Base-by-base conservation (phyloP, 1,140 invertebrate species). In the Drosophila pruinosa region DNA sequence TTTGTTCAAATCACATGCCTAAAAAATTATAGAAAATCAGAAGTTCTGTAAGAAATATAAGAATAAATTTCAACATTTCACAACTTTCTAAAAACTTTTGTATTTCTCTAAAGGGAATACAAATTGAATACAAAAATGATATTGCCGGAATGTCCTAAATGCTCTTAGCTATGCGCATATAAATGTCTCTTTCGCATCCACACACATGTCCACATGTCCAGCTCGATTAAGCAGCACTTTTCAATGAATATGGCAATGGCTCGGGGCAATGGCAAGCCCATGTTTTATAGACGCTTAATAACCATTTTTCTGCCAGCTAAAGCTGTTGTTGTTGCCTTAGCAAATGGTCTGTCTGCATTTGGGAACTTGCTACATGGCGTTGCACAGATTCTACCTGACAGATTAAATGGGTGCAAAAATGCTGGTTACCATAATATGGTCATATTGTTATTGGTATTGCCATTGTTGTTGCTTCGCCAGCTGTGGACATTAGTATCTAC, bases 361-460 rank as follows among this genome's bases (percentile, higher is more conserved):
- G 39, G 38, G 5, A 7, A 41, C 38, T 43, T 57, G 38, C 53
- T n/a, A 62, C 47, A 52, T 58, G 43, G 31, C 17, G 28, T 48
- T 14, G 61, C 61, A 43, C 67, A 43, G 59, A 59, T 65, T 75
- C 41, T 17, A 64, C 54, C 69, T 73, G 80, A 71, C 81, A 85
- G 73, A 77, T 80, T 79, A 74, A 86, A 79, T 80, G 76, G 73
- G 69, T 76, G 58, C 63, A 67, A 68, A 78, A 83, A 73, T 74
- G 70, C 48, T 75, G 75, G 50, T 61, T 65, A 72, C 65, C 58
- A 67, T 77, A 75, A 64, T 71, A 64, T 64, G 62, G 22, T 38
- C 41, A 68, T 72, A 79, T 77, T 81, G 45, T 41, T 72, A 59
- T 56, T 38, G 43, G 21, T 36, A 14, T 12, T 56, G 14, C 12